phyloP scores from a whole-genome alignment of 1,140 invertebrate genomes.

The Drosophila cardini region DNA sequence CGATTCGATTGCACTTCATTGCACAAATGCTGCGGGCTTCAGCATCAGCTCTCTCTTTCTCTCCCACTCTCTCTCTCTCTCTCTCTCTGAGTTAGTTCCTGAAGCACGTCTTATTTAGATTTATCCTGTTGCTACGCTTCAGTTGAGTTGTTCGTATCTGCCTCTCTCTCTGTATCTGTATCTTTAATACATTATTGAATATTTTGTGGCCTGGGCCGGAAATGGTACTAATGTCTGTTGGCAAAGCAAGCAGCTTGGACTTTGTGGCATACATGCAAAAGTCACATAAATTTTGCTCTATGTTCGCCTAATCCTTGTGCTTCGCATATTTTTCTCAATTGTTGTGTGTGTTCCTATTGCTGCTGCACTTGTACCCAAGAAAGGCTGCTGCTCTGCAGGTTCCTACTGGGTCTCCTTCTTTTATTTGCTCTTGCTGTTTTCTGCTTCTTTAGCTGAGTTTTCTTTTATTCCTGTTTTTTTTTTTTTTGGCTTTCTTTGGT shows the following conservation, averaged over 20 bases:
- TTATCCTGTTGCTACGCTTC: conserved; percentile 77
- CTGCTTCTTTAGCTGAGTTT: conserved; percentile 22
- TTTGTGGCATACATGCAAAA: conserved; percentile 61
- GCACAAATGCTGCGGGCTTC: conserved; percentile 58
- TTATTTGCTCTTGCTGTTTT: conserved; percentile 26
- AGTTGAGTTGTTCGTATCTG: conserved; percentile 76
- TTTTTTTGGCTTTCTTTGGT: conserved; percentile 23
- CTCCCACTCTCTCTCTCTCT: too few species aligned
- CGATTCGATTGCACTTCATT: conserved; percentile 72
- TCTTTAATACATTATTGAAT: conserved; percentile 80
- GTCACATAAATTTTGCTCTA: conserved; percentile 72
- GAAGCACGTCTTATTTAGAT: conserved; percentile 81
- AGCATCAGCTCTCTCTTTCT: conserved; percentile 1
- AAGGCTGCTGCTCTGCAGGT: conserved; percentile 21
- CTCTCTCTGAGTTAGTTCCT: conserved; percentile 24
- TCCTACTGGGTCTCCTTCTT: background rate
- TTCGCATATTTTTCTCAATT: conserved; percentile 79
- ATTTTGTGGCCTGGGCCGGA: conserved; percentile 76
- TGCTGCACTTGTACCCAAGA: conserved; percentile 25
- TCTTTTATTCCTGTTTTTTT: conserved; percentile 10
- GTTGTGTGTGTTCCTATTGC: conserved; percentile 47
- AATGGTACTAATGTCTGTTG: conserved; percentile 77
- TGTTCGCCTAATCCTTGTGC: conserved; percentile 69
- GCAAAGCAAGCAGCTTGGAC: conserved; percentile 1
- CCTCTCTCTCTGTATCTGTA: conserved; percentile 46